Percentiles rank a stretch among this genome's conserved stretches.
Conservation (phyloP, 2,888 invertebrate species). For the Lasioglossum zephyrum region DNA sequence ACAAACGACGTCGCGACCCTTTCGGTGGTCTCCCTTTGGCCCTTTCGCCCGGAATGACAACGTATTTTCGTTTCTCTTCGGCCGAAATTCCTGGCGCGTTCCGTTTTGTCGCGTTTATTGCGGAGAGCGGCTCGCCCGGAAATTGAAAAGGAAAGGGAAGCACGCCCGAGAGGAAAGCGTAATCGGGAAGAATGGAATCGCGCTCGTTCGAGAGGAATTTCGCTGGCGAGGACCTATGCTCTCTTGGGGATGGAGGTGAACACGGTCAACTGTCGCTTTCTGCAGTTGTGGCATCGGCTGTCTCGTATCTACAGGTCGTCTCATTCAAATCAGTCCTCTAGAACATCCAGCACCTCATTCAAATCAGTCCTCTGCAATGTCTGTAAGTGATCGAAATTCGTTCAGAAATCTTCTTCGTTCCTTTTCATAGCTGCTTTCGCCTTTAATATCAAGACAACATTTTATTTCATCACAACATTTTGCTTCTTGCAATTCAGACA, state of each 20-base stretch:
- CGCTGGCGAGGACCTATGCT: background rate
- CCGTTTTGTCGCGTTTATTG: conserved; percentile 17
- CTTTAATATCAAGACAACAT: no score
- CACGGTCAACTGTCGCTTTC: conserved; percentile 9
- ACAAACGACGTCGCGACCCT: background rate
- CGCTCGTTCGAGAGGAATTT: conserved; percentile 8
- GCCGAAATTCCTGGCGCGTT: background rate
- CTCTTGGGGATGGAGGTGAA: background rate
- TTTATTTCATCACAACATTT: no score
- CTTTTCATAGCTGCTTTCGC: no score
- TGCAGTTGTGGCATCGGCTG: background rate
- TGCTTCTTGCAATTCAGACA: no score
- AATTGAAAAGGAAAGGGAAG: conserved; percentile 13
- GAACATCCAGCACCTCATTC: background rate
- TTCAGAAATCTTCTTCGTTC: no score
- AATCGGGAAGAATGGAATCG: conserved; percentile 18
- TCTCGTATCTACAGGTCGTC: background rate
- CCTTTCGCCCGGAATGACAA: background rate
- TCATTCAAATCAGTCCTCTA: background rate
- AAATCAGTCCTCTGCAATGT: background rate
- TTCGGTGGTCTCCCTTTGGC: background rate
- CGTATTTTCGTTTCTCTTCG: background rate
- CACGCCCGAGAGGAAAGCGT: background rate
- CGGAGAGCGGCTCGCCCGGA: background rate
- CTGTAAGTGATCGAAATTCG: no score